Conservation (phyloP, 2,888 invertebrate species). For the Heliconius hortense region DNA sequence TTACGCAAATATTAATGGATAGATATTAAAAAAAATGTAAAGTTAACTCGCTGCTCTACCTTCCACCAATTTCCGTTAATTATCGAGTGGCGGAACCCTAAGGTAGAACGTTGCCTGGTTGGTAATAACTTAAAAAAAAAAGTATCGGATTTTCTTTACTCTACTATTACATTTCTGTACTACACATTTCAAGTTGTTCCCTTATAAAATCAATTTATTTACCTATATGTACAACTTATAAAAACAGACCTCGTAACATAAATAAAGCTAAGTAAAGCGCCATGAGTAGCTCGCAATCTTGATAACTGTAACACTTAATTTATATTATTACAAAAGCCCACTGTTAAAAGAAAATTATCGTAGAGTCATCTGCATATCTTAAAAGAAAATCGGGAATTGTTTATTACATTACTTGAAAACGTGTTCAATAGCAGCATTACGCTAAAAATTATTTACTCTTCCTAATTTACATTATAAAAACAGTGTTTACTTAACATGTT, state of each 20-base stretch:
- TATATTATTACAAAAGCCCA: conserved; percentile 3
- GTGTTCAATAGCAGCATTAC: not conserved
- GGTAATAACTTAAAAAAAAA: too few species aligned
- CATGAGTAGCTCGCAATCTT: conserved; percentile 9
- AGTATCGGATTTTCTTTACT: too few species aligned
- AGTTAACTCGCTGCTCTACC: too few species aligned
- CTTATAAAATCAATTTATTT: not conserved
- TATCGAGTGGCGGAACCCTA: too few species aligned
- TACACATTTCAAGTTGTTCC: not conserved
- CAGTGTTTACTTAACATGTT: too few species aligned
- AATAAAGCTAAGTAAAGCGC: not conserved
- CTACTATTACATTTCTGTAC: not conserved
- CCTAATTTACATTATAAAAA: not conserved
- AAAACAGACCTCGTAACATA: not conserved
- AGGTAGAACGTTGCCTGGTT: too few species aligned
- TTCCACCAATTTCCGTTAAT: too few species aligned
- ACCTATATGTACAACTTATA: not conserved
- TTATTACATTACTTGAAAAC: not conserved
- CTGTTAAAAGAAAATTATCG: conserved; percentile 1
- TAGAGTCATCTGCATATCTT: conserved; percentile 21
- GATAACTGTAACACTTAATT: conserved; percentile 13
- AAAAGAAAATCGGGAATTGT: conserved; percentile 12
- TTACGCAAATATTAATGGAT: too few species aligned
- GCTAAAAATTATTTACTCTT: not conserved
- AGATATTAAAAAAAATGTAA: too few species aligned